Conservation (phyloP, 2,113 vertebrate species). For the Erythrocebus patas region DNA sequence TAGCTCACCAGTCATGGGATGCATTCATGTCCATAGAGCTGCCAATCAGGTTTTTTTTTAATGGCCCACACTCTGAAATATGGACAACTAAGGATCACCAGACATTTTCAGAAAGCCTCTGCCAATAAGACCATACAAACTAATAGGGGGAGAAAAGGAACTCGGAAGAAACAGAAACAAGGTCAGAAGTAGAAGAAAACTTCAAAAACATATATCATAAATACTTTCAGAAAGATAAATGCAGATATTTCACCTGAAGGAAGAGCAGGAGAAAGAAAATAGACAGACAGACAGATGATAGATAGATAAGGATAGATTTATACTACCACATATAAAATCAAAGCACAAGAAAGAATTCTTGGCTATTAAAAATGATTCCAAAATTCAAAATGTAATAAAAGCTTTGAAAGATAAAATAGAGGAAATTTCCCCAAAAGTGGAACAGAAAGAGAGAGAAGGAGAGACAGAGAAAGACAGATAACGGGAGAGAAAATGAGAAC, state of each 20-base stretch:
- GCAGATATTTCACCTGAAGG: neutral
- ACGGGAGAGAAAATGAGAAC: conserved; percentile 45
- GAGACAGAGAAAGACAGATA: conserved; percentile 45
- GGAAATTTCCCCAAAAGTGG: conserved; percentile 46
- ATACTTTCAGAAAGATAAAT: neutral
- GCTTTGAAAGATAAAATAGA: conserved; percentile 53
- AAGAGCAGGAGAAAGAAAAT: neutral
- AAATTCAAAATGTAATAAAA: conserved; percentile 62
- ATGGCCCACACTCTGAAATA: neutral
- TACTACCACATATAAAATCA: neutral
- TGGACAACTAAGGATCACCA: neutral
- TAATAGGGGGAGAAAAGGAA: neutral
- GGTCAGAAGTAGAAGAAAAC: neutral
- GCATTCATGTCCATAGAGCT: neutral
- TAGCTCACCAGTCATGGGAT: neutral
- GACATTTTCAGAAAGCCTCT: neutral
- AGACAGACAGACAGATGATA: neutral
- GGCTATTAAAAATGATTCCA: conserved; percentile 49
- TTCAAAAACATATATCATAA: neutral
- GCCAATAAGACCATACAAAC: neutral
- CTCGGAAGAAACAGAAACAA: neutral
- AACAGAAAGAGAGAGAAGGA: conserved; percentile 10
- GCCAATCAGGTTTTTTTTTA: neutral
- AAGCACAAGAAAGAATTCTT: neutral
- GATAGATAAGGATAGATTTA: neutral